These are phyloP conservation scores for Parnassius mnemosyne DNA, from an alignment of 2,888 invertebrate species.

Conservation along the genomic window DNA sequence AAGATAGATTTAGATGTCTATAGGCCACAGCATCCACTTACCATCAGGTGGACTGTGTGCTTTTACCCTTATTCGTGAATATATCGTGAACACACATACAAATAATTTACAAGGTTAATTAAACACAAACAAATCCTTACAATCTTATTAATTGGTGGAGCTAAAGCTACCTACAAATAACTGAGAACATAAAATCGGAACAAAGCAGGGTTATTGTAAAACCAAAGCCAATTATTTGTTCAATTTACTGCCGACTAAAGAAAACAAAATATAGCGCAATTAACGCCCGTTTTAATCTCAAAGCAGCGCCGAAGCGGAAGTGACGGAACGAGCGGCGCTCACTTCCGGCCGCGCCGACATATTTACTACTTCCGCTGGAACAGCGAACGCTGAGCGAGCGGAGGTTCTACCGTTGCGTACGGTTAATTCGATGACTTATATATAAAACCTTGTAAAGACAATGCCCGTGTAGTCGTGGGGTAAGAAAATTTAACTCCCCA, in stretches of 20 bases:
- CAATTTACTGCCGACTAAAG: constrained; percentile 16
- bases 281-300: constrained; percentile 17
- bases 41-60: no score
- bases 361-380: constrained; percentile 30
- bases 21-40: no score
- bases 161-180: background rate
- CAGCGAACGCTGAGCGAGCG: background rate
- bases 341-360: constrained; percentile 30
- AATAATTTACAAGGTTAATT: background rate
- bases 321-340: constrained; percentile 26
- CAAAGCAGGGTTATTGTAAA: background rate
- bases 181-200: background rate
- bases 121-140: background rate
- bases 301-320: constrained; percentile 25
- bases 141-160: background rate
- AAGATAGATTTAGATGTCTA: no score
- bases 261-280: constrained; percentile 24
- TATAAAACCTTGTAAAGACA: no score
- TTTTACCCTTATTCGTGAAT: no score
- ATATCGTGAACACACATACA: background rate
- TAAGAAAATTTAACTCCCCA: background rate
- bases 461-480: no score
- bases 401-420: background rate
- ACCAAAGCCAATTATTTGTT: constrained; percentile 21
- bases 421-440: background rate